Base-by-base conservation (phyloP, 2,888 invertebrate species). In the Tenthredo livida region DNA sequence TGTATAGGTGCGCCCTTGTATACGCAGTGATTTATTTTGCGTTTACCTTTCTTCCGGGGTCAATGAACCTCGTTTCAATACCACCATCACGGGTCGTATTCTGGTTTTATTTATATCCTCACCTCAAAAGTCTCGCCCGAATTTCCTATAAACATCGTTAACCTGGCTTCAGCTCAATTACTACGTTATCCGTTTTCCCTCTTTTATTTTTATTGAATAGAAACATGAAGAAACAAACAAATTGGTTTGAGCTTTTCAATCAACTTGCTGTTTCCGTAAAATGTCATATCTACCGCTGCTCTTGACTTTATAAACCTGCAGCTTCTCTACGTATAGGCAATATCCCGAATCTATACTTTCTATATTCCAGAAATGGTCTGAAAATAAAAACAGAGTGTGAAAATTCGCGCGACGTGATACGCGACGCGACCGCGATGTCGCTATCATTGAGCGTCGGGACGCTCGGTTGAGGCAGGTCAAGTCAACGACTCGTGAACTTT, bases 391-490 rank as follows among this genome's bases (percentile, higher is more conserved):
- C 7, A 67, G 12, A 33, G 33, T 33, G 17, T 15, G 15, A 67
- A 67, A 15, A 33, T 67, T 33, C 9, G 33, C 17, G 6, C 33
- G 33, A 67, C 67, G 67, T 33, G 67, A 67, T 21, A 29, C 21
- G 12, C 29, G 15, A 17, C n/a, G n/a, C n/a, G n/a, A n/a, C n/a
- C n/a, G 72, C 72, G 17, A 37, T 15, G n/a, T 10, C 10, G 1
- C 12, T 43, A 40, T 73, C 40, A 21, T 21, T 33, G 67, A 67
- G 67, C 67, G 67, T 67, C 40, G 43, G 21, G 43, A 73, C 43
- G 43, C 25, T 40, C 9, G 21, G 43, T 73, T 73, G 73, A 43
- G 73, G 73, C 43, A 73, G 73, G 73, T 73, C 73, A 40, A 43
- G 43, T 29, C 29, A 9, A 70, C 17, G 17, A 70, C 37, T 70